These are phyloP conservation scores for Cecidostiba fungosa DNA, from an alignment of 2,888 invertebrate genomes.

Conservation along the genomic window DNA sequence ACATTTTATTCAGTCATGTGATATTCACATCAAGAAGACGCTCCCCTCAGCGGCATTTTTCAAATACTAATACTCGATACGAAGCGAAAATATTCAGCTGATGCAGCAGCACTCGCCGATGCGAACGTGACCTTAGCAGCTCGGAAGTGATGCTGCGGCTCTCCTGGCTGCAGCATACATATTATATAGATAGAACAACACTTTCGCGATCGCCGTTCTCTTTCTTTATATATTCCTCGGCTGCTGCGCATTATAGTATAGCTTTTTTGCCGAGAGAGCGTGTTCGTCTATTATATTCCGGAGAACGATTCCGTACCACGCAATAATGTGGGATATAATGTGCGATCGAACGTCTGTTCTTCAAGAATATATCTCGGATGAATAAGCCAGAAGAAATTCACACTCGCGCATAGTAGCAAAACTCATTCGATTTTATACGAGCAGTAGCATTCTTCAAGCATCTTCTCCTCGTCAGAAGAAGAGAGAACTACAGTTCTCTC, in stretches of 20 bases:
- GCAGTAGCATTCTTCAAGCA: too few relatives aligned
- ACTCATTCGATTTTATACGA: not conserved
- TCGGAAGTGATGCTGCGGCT: slow-evolving; percentile 54
- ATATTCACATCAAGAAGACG: not conserved
- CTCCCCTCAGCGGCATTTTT: slow-evolving; percentile 57
- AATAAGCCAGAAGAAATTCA: not conserved
- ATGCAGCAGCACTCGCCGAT: slow-evolving; percentile 22
- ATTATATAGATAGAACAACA: not conserved
- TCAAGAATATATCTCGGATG: not conserved
- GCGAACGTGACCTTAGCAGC: slow-evolving; percentile 59
- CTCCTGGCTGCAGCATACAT: not conserved
- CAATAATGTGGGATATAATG: not conserved
- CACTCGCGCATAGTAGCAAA: not conserved
- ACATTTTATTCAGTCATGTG: not conserved
- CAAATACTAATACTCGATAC: not conserved
- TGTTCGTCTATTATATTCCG: not conserved
- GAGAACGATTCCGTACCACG: not conserved
- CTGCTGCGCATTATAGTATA: slow-evolving; percentile 9
- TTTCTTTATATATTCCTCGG: slow-evolving; percentile 24
- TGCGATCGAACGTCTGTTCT: not conserved
- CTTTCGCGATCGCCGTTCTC: slow-evolving; percentile 54
- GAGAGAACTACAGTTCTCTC: not conserved
- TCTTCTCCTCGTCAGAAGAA: too few relatives aligned
- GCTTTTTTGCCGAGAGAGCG: not conserved
- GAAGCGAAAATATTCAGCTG: slow-evolving; percentile 62